Evolutionary conservation across 2,888 invertebrate species (phyloP), one percentile per base, ranked within the genome.

Genomic region (Itoplectis maculator): DNA sequence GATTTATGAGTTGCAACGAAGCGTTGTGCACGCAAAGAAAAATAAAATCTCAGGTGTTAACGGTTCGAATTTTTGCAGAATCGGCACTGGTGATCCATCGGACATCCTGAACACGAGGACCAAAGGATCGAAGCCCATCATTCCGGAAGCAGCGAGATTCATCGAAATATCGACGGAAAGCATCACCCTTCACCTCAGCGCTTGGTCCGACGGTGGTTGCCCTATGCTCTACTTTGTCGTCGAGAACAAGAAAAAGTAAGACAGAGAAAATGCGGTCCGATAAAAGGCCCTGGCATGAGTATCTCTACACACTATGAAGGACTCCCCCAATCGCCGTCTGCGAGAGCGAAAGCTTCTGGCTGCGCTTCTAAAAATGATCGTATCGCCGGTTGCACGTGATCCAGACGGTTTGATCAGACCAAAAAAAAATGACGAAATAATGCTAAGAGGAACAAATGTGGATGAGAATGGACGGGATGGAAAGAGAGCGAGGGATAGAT

Each of bases 201-300:
- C 98, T 84, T 99, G 99, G 99, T 96, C 96, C 81, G 98, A 98
- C 92, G 98, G 98, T 75, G 98, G 98, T 81, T 99, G 99, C 92
- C 97, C 98, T 18, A 98, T 99, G 97, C 95, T 97, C 85, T 97
- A 98, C 92, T 99, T 98, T 92, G 98, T 98, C 84, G 97, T 99
- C 68, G 98, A 98, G 93, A 97, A 98, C 92, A 98, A 97, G 93
- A 97, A 97, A 93, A 97, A 97, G 98, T 98, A 94, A 93, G 93
- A 90, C 83, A 59, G 51, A 42, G 42, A 51, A 29, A 79, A 56
- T 7, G 18, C 2, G 37, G 20, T 47, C 42, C 42, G 51, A 75
- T 35, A 15, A n/a, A n/a, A n/a, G 18, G 11, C 54, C 59, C 37
- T 45, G 42, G 47, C 65, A 37, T 47, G 56, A 70, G 23, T 65